Conservation (phyloP, 1,140 invertebrate genomes). For the Trichoplusia ni region DNA sequence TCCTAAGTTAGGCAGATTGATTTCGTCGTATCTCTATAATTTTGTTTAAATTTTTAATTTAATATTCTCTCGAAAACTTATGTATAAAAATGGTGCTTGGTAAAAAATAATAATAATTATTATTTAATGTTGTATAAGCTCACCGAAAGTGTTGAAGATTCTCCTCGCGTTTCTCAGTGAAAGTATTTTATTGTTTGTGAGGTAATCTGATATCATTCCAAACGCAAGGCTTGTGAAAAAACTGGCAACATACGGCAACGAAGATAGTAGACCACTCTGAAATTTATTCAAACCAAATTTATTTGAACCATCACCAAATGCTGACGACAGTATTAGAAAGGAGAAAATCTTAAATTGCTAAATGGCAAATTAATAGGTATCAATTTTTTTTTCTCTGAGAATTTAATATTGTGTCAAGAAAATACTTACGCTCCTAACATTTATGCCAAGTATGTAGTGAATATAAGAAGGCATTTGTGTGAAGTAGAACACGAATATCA, state of each 20-base stretch:
- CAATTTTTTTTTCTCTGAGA: too few relatives aligned
- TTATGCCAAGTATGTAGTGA: slow-evolving; percentile 88
- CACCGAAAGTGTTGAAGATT: slow-evolving; percentile 74
- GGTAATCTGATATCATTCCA: slow-evolving; percentile 67
- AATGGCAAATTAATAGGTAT: too few relatives aligned
- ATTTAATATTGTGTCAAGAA: not conserved
- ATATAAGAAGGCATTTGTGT: slow-evolving; percentile 96
- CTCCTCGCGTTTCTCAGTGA: slow-evolving; percentile 61
- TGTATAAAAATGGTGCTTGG: too few relatives aligned
- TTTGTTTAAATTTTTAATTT: too few relatives aligned
- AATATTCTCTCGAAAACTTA: too few relatives aligned
- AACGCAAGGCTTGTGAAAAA: slow-evolving; percentile 66
- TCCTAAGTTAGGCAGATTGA: too few relatives aligned
- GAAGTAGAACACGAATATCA: slow-evolving; percentile 94
- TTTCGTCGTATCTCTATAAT: too few relatives aligned
- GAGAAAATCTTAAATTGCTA: too few relatives aligned
- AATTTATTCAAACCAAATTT: too few relatives aligned
- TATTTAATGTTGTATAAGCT: slow-evolving; percentile 35
- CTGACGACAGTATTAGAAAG: too few relatives aligned
- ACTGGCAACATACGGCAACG: slow-evolving; percentile 83
- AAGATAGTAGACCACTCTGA: slow-evolving; percentile 85
- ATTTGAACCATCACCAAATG: too few relatives aligned
- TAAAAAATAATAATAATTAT: too few relatives aligned
- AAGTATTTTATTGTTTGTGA: slow-evolving; percentile 59
- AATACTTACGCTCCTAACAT: slow-evolving; percentile 84